phyloP scores from a whole-genome alignment of 2,888 invertebrate species.

The Galeruca laticollis region DNA sequence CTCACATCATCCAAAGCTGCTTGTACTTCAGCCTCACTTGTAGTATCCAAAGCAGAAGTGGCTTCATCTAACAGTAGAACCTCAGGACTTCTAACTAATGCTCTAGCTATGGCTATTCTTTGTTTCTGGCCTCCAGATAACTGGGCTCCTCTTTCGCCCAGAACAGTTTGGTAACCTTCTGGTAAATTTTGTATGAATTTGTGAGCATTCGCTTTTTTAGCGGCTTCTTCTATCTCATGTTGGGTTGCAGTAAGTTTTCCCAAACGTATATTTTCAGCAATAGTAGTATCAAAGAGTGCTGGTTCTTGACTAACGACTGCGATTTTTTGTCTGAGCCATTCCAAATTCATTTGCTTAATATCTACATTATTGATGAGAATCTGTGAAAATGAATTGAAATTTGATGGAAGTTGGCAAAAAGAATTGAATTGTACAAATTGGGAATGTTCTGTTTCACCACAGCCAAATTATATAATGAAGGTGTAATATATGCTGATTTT shows the following conservation, averaged over 20 bases:
- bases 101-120: conserved; percentile 89
- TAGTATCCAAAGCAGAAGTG: conserved; percentile 88
- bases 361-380: no score
- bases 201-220: conserved; percentile 82
- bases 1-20: conserved; percentile 81
- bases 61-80: conserved; percentile 88
- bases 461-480: no score
- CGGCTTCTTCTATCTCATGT: conserved; percentile 77
- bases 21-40: conserved; percentile 89
- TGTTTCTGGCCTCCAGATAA: conserved; percentile 92
- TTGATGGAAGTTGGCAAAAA: no score
- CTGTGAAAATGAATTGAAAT: no score
- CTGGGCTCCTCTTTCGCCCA: conserved; percentile 80
- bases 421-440: no score
- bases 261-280: conserved; percentile 78
- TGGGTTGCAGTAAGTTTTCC: conserved; percentile 77
- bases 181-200: conserved; percentile 81
- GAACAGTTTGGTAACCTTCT: conserved; percentile 67
- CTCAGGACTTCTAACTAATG: conserved; percentile 82
- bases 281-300: conserved; percentile 83
- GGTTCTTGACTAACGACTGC: conserved; percentile 93
- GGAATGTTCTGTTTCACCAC: no score
- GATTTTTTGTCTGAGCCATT: conserved; percentile 82
- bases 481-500: no score
- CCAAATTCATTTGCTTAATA: no score